A percentile compares a stretch with the other conserved stretches of the same genome.
Conservation (phyloP, 2,797 vertebrate species). For the Molossus alvarezi region DNA sequence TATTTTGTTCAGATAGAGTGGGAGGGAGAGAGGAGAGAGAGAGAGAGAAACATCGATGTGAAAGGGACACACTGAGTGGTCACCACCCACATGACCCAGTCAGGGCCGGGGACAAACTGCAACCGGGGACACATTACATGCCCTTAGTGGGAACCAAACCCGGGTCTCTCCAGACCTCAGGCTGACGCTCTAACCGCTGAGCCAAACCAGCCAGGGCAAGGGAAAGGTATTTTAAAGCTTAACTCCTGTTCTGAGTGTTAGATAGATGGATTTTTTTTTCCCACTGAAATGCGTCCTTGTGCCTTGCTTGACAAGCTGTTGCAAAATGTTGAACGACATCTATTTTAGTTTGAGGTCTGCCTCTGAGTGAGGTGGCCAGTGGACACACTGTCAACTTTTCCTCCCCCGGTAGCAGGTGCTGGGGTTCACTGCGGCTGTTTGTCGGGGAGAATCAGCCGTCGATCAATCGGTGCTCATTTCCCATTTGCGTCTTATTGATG, state of each 20-base stretch:
- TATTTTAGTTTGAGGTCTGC: conserved; percentile 52
- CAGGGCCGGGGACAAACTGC: too few relatives aligned
- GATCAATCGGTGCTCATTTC: conserved; percentile 80
- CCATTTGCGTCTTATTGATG: conserved; percentile 81
- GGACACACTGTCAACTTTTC: background rate
- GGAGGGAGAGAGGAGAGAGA: too few relatives aligned
- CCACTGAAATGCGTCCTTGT: conserved; percentile 52
- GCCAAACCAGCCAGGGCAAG: too few relatives aligned
- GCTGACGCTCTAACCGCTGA: too few relatives aligned
- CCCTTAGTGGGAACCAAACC: too few relatives aligned
- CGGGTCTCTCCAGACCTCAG: too few relatives aligned
- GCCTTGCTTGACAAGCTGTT: conserved; percentile 65
- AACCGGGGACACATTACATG: too few relatives aligned
- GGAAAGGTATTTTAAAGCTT: background rate
- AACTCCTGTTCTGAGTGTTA: conserved; percentile 8
- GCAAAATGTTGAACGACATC: conserved; percentile 52
- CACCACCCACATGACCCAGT: too few relatives aligned
- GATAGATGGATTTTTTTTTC: background rate
- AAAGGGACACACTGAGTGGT: too few relatives aligned
- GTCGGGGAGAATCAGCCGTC: conserved; percentile 70
- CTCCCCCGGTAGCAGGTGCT: background rate
- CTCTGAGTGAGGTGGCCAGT: background rate
- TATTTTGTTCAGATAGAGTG: too few relatives aligned
- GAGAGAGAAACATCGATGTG: too few relatives aligned
- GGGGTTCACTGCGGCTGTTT: conserved; percentile 62